A percentile compares a stretch with the other conserved stretches of the same genome.
Evolutionary conservation across 2,113 vertebrate genomes (phyloP).

Genomic region (Marcusenius ussheri): DNA sequence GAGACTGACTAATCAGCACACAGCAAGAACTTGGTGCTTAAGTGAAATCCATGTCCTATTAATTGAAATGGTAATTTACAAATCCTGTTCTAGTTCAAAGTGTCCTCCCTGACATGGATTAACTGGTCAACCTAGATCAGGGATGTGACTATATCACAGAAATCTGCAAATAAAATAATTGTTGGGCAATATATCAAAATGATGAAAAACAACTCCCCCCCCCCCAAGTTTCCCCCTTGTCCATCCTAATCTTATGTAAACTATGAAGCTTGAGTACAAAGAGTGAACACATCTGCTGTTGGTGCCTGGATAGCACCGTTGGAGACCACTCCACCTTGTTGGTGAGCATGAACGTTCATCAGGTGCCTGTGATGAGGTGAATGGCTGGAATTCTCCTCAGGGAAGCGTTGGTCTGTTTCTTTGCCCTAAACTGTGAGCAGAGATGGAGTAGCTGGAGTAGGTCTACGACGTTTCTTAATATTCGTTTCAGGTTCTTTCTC

Average conservation of each 20-base stretch:
- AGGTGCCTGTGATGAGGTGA: not conserved
- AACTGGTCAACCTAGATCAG: not conserved
- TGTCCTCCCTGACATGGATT: not conserved
- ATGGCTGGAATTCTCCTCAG: not conserved
- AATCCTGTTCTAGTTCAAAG: not conserved
- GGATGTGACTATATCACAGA: not conserved
- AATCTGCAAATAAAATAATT: not conserved
- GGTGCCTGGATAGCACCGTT: not conserved
- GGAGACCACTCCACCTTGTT: not conserved
- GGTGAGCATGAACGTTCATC: not conserved
- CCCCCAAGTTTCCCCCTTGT: not conserved
- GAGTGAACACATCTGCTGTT: not conserved
- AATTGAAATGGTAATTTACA: not conserved
- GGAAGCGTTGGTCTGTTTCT: not conserved
- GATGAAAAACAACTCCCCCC: not conserved
- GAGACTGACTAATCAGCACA: not conserved
- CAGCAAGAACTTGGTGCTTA: not conserved
- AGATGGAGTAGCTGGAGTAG: not conserved
- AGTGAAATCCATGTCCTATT: not conserved
- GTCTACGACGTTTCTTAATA: not conserved
- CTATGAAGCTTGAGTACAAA: not conserved
- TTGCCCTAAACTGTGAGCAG: not conserved
- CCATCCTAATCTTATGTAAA: not conserved
- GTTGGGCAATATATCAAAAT: not conserved
- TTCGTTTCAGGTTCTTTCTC: not conserved